These are phyloP conservation scores for Hydrophis major DNA, from an alignment of 2,797 vertebrate genomes.

Conservation along the genomic window DNA sequence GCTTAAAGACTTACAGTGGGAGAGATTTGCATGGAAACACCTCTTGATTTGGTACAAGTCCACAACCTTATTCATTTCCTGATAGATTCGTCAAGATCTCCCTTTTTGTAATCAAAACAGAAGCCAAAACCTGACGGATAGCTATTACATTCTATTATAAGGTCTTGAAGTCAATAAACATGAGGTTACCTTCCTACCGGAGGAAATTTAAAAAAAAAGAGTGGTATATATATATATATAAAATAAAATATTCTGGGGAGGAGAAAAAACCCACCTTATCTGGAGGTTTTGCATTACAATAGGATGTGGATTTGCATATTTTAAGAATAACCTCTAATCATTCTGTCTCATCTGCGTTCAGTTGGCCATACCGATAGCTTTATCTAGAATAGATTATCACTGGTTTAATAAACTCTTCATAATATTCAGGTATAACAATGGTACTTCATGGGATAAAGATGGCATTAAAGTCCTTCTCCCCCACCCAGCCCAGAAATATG, in stretches of 20 bases:
- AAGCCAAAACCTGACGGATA: slow-evolving; percentile 69
- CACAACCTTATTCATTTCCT: slow-evolving; percentile 6
- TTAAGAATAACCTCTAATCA: slow-evolving; percentile 78
- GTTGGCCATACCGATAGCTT: slow-evolving; percentile 74
- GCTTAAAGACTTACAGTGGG: neutral
- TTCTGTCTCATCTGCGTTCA: slow-evolving; percentile 72
- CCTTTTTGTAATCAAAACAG: slow-evolving; percentile 64
- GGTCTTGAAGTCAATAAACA: slow-evolving; percentile 72
- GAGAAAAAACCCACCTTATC: slow-evolving; percentile 61
- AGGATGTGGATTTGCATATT: slow-evolving; percentile 81
- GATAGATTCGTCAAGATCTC: slow-evolving; percentile 55
- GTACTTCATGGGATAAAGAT: slow-evolving; percentile 73
- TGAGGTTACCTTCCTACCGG: slow-evolving; percentile 73
- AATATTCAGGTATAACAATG: slow-evolving; percentile 76
- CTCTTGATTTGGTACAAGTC: slow-evolving; percentile 57
- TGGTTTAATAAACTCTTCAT: slow-evolving; percentile 77
- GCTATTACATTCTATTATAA: slow-evolving; percentile 63
- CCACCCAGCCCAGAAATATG: slow-evolving; percentile 53
- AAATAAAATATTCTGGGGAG: slow-evolving; percentile 51
- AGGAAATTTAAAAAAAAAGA: slow-evolving; percentile 64
- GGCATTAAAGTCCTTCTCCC: slow-evolving; percentile 71
- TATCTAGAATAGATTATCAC: slow-evolving; percentile 76
- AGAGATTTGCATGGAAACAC: slow-evolving; percentile 47
- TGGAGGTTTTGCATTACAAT: slow-evolving; percentile 82
- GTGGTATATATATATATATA: slow-evolving; percentile 72